A percentile compares a stretch with the other conserved stretches of the same genome.
These are phyloP conservation scores for Glyphotaelius pellucidus DNA, from an alignment of 2,888 invertebrate genomes.

Conservation along the genomic window DNA sequence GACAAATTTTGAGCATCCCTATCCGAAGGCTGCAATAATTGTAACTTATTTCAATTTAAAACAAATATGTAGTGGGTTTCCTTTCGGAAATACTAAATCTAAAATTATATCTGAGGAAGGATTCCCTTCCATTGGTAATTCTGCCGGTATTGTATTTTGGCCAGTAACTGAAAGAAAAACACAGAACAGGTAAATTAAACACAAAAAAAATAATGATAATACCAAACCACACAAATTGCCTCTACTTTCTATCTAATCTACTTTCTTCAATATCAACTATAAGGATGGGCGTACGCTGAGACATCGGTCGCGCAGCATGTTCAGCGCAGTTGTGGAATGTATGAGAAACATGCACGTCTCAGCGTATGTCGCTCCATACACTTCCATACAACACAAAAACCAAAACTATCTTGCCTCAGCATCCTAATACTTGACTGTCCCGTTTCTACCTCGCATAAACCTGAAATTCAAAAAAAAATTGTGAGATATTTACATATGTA, in stretches of 20 bases:
- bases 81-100: conserved; percentile 88
- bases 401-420: too few species aligned
- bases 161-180: conserved; percentile 83
- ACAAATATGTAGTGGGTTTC: conserved; percentile 87
- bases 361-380: too few species aligned
- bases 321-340: too few species aligned
- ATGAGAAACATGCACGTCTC: too few species aligned
- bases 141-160: conserved; percentile 88
- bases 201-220: too few species aligned
- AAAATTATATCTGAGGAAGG: conserved; percentile 87
- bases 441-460: conserved; percentile 89
- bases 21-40: conserved; percentile 88
- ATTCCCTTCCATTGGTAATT: conserved; percentile 90
- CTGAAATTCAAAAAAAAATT: conserved; percentile 68
- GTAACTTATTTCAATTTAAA: conserved; percentile 88
- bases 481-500: too few species aligned
- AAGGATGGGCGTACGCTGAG: too few species aligned
- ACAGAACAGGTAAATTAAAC: too few species aligned
- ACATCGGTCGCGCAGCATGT: too few species aligned
- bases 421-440: conserved; percentile 93
- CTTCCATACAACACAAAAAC: too few species aligned
- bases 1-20: conserved; percentile 91
- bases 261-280: conserved; percentile 95
- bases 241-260: too few species aligned
- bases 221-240: too few species aligned